These are phyloP conservation scores for Paralichthys olivaceus DNA, from an alignment of 2,113 vertebrate species.

Conservation along the genomic window DNA sequence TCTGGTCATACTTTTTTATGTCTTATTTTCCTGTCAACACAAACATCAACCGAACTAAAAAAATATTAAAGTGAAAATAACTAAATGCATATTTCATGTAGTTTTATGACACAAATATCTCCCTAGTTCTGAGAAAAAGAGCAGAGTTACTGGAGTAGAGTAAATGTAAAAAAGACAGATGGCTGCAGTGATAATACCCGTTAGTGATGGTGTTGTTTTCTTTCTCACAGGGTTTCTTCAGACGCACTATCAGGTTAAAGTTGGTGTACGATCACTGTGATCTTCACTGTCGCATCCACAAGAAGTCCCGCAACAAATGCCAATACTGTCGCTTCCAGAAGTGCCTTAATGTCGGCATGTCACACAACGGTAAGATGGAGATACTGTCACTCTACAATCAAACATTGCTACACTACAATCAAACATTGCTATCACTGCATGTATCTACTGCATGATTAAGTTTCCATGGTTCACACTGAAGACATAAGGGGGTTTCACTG, in stretches of 20 bases:
- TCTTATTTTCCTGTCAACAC: background rate
- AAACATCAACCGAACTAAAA: background rate
- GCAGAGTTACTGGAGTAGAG: background rate
- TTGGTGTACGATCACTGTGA: constrained; percentile 95
- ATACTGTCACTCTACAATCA: background rate
- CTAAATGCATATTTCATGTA: background rate
- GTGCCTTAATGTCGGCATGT: constrained; percentile 98
- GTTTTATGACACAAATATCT: background rate
- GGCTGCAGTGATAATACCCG: background rate
- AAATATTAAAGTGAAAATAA: background rate
- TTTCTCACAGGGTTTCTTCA: constrained; percentile 91
- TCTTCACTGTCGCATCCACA: constrained; percentile 97
- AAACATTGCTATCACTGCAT: background rate
- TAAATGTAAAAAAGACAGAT: background rate
- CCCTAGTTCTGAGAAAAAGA: background rate
- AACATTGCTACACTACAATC: background rate
- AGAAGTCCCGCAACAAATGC: constrained; percentile 99
- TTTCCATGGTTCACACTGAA: background rate
- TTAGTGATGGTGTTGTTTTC: constrained; percentile 14
- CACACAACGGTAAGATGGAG: constrained; percentile 91
- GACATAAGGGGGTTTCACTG: too few species aligned
- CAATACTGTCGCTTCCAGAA: constrained; percentile 99
- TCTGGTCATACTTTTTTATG: background rate
- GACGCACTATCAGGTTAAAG: constrained; percentile 96
- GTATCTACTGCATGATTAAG: background rate